These are phyloP conservation scores for Chaunax sp. DNA, from an alignment of 2,797 vertebrate species.

Conservation along the genomic window DNA sequence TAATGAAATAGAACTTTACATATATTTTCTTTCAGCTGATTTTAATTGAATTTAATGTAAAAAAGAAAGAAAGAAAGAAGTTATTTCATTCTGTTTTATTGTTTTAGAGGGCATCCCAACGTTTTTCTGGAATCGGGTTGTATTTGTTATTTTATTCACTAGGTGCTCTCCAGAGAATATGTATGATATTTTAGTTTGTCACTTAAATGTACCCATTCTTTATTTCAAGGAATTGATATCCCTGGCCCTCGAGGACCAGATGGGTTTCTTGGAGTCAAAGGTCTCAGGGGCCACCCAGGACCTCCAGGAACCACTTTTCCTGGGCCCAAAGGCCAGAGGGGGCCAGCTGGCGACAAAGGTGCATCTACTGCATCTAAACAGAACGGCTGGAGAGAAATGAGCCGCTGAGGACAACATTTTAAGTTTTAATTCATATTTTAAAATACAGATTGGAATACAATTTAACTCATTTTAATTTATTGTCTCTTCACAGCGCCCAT, in stretches of 20 bases:
- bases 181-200: not conserved
- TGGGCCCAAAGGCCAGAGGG: slow-evolving; percentile 58
- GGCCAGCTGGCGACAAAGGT: slow-evolving; percentile 62
- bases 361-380: too few relatives aligned
- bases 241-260: slow-evolving; percentile 57
- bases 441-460: too few relatives aligned
- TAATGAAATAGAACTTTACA: too few relatives aligned
- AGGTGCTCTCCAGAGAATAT: not conserved
- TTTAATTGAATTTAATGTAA: too few relatives aligned
- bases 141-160: not conserved
- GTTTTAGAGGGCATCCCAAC: too few relatives aligned
- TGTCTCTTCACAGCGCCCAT: not conserved
- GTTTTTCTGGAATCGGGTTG: too few relatives aligned
- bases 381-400: too few relatives aligned
- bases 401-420: too few relatives aligned
- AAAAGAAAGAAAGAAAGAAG: too few relatives aligned
- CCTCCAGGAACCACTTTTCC: slow-evolving; percentile 31
- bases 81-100: too few relatives aligned
- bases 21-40: too few relatives aligned
- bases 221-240: slow-evolving; percentile 35
- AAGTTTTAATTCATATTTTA: too few relatives aligned
- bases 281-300: slow-evolving; percentile 52
- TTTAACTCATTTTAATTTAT: not conserved
- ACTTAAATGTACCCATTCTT: slow-evolving; percentile 8
- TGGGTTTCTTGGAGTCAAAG: slow-evolving; percentile 68